These are phyloP conservation scores for Poecilia gillii DNA, from an alignment of 2,797 vertebrate species.

Conservation along the genomic window DNA sequence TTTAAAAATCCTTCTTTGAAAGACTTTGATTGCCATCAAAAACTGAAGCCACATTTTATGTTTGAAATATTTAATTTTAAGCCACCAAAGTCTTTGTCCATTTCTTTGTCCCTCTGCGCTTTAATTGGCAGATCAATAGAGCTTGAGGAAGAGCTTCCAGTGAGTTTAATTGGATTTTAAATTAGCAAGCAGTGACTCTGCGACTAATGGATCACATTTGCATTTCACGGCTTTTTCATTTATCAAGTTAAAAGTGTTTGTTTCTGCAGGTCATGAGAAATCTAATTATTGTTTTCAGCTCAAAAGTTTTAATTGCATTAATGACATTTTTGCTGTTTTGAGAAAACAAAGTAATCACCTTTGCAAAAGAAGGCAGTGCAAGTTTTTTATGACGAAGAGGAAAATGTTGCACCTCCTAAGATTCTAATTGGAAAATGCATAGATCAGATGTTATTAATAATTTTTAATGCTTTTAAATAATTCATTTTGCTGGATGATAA, in stretches of 20 bases:
- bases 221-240: background rate
- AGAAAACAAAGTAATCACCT: background rate
- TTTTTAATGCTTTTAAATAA: conserved; percentile 1
- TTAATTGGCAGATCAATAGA: background rate
- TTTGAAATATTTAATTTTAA: background rate
- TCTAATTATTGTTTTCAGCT: background rate
- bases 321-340: background rate
- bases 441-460: background rate
- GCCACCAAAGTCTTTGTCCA: background rate
- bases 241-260: background rate
- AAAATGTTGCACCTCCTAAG: background rate
- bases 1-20: background rate
- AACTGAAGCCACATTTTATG: background rate
- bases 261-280: background rate
- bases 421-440: background rate
- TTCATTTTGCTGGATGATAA: background rate
- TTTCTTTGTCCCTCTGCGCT: background rate
- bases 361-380: background rate
- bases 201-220: background rate
- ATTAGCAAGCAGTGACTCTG: background rate
- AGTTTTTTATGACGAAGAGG: background rate
- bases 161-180: conserved; percentile 6
- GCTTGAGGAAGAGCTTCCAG: background rate
- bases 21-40: background rate
- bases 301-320: background rate